A percentile compares a stretch with the other conserved stretches of the same genome.
These are phyloP conservation scores for Melinopterus prodromus DNA, from an alignment of 2,888 invertebrate genomes.

Conservation along the genomic window DNA sequence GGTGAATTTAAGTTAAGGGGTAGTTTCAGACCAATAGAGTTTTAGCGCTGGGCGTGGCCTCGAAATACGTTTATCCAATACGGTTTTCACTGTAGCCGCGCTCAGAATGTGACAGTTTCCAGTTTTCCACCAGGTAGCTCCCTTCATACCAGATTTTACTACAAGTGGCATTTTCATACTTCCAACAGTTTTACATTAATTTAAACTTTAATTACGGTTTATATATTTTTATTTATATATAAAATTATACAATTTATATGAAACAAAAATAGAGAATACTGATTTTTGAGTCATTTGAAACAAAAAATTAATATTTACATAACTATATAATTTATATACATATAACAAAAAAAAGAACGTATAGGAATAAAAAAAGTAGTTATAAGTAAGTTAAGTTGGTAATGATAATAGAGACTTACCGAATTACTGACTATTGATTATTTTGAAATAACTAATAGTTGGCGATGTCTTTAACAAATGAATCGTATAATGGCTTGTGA, in stretches of 20 bases:
- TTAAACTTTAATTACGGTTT: too few species aligned
- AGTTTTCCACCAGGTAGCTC: slow-evolving; percentile 29
- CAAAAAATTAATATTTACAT: too few species aligned
- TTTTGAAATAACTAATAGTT: background rate
- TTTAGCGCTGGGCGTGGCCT: slow-evolving; percentile 57
- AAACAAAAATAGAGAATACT: too few species aligned
- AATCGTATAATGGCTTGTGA: slow-evolving; percentile 40
- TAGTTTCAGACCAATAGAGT: slow-evolving; percentile 60
- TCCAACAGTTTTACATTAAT: too few species aligned
- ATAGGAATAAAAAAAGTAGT: too few species aligned
- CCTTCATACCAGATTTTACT: background rate
- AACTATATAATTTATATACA: too few species aligned
- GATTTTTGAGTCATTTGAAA: too few species aligned
- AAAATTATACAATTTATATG: background rate
- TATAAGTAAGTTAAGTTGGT: too few species aligned
- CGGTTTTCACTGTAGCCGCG: slow-evolving; percentile 60
- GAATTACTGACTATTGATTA: background rate
- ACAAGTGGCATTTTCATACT: background rate
- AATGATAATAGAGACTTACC: too few species aligned
- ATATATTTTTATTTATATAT: too few species aligned
- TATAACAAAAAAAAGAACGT: too few species aligned
- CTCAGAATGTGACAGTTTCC: slow-evolving; percentile 49
- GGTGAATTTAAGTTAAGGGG: slow-evolving; percentile 60
- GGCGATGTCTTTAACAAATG: slow-evolving; percentile 39
- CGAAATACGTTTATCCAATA: slow-evolving; percentile 62